These are phyloP conservation scores for Sebastes diaconus DNA, from an alignment of 2,797 vertebrate species.

Conservation along the genomic window DNA sequence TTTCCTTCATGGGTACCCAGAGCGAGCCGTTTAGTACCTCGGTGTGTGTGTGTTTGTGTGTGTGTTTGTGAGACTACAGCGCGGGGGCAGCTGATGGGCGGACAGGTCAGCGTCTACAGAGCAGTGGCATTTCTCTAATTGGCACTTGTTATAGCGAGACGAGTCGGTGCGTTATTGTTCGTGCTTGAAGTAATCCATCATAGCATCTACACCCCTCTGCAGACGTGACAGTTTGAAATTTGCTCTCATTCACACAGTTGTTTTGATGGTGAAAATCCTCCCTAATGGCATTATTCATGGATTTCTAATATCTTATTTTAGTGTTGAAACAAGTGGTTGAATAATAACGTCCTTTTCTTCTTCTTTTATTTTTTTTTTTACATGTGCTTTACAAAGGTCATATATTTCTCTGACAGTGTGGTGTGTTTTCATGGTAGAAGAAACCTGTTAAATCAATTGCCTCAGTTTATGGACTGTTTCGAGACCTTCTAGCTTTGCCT, in stretches of 20 bases:
- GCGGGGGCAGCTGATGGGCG: slow-evolving; percentile 29
- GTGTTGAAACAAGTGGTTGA: slow-evolving; percentile 61
- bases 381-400: slow-evolving; percentile 70
- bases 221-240: slow-evolving; percentile 46
- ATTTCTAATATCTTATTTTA: slow-evolving; percentile 57
- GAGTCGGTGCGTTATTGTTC: slow-evolving; percentile 40
- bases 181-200: slow-evolving; percentile 48
- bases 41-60: not conserved
- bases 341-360: slow-evolving; percentile 33
- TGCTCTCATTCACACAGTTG: slow-evolving; percentile 49
- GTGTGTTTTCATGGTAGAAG: slow-evolving; percentile 71
- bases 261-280: slow-evolving; percentile 40
- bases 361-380: slow-evolving; percentile 34
- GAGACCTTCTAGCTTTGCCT: slow-evolving; percentile 71
- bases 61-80: not conserved
- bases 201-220: slow-evolving; percentile 7
- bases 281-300: slow-evolving; percentile 32
- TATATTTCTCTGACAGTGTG: slow-evolving; percentile 67
- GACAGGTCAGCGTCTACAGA: slow-evolving; percentile 46
- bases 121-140: slow-evolving; percentile 71
- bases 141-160: slow-evolving; percentile 49
- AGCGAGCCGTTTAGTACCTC: not conserved
- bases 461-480: slow-evolving; percentile 73
- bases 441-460: slow-evolving; percentile 70
- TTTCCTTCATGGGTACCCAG: slow-evolving; percentile 41